Conservation (phyloP, 2,797 vertebrate genomes). For the Podargus strigoides region DNA sequence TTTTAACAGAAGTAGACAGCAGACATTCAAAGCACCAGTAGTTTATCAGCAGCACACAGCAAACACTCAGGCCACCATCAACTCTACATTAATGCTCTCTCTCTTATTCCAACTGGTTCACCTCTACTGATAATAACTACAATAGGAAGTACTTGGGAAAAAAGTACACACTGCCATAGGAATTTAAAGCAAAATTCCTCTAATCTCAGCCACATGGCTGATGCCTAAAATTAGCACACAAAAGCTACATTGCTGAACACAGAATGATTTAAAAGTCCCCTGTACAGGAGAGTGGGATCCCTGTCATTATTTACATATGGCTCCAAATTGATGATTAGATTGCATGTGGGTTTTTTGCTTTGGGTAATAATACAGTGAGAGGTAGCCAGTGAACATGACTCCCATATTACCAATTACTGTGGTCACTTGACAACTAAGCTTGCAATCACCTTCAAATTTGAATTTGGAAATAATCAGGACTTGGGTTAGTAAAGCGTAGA, state of each 20-base stretch:
- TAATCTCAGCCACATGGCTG: not conserved
- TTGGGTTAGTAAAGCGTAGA: not conserved
- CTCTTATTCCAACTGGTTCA: not conserved
- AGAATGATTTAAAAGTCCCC: not conserved
- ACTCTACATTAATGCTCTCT: not conserved
- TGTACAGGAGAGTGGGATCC: not conserved
- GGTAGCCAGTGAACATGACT: not conserved
- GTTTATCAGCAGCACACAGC: not conserved
- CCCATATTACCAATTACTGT: not conserved
- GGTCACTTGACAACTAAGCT: not conserved
- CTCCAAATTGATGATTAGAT: not conserved
- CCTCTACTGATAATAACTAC: not conserved
- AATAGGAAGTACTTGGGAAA: not conserved
- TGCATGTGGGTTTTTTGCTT: not conserved
- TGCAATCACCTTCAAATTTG: not conserved
- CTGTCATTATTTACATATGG: not conserved
- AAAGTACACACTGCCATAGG: accelerated
- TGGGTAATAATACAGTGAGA: not conserved
- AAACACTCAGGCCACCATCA: not conserved
- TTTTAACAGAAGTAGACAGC: not conserved
- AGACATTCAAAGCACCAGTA: accelerated
- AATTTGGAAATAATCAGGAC: not conserved
- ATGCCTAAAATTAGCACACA: not conserved
- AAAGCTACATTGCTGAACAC: accelerated
- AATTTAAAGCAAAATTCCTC: not conserved